Evolutionary conservation across 2,888 invertebrate genomes (phyloP).

Genomic region (Clanis bilineata): DNA sequence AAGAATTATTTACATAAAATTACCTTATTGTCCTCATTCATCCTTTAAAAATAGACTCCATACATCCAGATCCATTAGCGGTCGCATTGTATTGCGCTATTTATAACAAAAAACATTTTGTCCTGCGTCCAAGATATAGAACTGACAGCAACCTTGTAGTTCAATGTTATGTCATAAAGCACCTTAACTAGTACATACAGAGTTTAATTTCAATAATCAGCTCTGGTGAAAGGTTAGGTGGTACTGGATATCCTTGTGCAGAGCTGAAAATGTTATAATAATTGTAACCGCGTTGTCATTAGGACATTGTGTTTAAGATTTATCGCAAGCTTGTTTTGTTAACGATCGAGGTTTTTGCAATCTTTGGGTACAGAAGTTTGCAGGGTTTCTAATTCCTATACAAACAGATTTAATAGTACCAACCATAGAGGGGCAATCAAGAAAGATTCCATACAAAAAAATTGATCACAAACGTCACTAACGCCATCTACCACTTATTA

Average conservation of each 20-base stretch:
- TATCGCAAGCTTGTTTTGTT: neutral
- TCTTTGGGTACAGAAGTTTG: too few relatives aligned
- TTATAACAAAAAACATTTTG: slow-evolving; percentile 3
- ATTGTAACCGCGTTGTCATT: slow-evolving; percentile 12
- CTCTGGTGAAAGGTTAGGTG: slow-evolving; percentile 8
- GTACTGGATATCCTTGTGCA: slow-evolving; percentile 13
- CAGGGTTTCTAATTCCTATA: too few relatives aligned
- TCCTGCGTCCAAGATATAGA: slow-evolving; percentile 5
- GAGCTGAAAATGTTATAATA: slow-evolving; percentile 9
- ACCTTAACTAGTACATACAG: neutral
- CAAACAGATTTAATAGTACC: too few relatives aligned
- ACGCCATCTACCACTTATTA: too few relatives aligned
- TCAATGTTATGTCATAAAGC: neutral
- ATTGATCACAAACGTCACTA: too few relatives aligned
- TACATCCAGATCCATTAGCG: neutral
- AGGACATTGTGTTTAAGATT: neutral
- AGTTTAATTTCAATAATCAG: neutral
- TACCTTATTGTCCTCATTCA: neutral
- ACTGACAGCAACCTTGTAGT: slow-evolving; percentile 13
- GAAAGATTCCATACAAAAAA: too few relatives aligned
- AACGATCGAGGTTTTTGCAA: too few relatives aligned
- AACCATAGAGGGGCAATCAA: too few relatives aligned
- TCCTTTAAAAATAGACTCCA: neutral
- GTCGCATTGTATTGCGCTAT: slow-evolving; percentile 7
- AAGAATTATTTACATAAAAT: neutral